Conservation (phyloP, 2,113 vertebrate species). For the Lophotis ruficrista region DNA sequence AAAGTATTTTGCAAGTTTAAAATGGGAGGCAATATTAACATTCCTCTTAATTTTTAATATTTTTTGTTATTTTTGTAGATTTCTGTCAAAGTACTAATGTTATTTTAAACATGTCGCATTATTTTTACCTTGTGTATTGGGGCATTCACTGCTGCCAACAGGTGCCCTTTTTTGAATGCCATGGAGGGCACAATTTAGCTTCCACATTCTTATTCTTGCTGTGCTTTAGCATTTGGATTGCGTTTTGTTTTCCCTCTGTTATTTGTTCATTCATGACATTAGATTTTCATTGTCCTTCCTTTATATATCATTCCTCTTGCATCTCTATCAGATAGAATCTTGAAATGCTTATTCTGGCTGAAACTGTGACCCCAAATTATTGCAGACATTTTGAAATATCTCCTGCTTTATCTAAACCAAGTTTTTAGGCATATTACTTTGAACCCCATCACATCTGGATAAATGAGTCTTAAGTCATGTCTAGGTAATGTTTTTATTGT, state of each 20-base stretch:
- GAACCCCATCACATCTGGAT: neutral
- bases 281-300: neutral
- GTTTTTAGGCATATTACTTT: neutral
- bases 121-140: neutral
- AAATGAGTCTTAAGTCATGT: neutral
- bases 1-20: neutral
- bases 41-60: neutral
- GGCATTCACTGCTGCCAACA: neutral
- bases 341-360: neutral
- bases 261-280: neutral
- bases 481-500: neutral
- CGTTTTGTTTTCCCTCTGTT: neutral
- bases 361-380: neutral
- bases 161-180: neutral
- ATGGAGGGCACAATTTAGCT: neutral
- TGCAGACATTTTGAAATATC: neutral
- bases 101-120: neutral
- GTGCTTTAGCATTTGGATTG: neutral
- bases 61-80: neutral
- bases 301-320: neutral
- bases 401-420: neutral
- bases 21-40: neutral
- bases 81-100: neutral
- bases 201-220: neutral
- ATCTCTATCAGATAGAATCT: neutral